Conservation (phyloP, 1,140 invertebrate species). For the Papilio helenus region DNA sequence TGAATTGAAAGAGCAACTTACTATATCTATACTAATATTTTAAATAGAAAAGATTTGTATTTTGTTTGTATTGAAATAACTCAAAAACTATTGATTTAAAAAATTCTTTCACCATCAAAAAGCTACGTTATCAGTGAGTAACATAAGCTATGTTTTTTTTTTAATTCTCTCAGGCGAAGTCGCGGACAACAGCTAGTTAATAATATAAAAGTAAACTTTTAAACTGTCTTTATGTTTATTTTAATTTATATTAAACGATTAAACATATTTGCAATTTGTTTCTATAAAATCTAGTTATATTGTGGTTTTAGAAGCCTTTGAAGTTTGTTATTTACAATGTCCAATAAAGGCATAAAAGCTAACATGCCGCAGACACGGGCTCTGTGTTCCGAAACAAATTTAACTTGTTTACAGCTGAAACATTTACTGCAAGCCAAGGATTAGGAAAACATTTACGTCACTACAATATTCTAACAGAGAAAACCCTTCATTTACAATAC, state of each 20-base stretch:
- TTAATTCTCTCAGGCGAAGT: too few relatives aligned
- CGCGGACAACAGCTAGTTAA: too few relatives aligned
- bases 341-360: constrained; percentile 22
- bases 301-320: not conserved
- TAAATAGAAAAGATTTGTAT: too few relatives aligned
- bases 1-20: not conserved
- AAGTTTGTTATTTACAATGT: constrained; percentile 28
- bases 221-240: not conserved
- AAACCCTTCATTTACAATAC: not conserved
- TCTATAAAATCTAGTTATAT: not conserved
- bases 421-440: constrained; percentile 7
- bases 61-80: too few relatives aligned
- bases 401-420: constrained; percentile 26
- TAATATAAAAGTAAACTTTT: not conserved
- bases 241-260: too few relatives aligned
- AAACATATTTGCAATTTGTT: not conserved
- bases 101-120: too few relatives aligned
- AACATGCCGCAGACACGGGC: constrained; percentile 17
- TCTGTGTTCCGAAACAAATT: constrained; percentile 19
- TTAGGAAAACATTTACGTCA: constrained; percentile 10
- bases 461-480: not conserved
- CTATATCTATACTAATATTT: too few relatives aligned
- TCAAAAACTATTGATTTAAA: too few relatives aligned
- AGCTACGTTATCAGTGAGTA: not conserved
- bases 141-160: not conserved